Evolutionary conservation across 1,140 invertebrate species (phyloP).

Genomic region (Elysia chlorotica): DNA sequence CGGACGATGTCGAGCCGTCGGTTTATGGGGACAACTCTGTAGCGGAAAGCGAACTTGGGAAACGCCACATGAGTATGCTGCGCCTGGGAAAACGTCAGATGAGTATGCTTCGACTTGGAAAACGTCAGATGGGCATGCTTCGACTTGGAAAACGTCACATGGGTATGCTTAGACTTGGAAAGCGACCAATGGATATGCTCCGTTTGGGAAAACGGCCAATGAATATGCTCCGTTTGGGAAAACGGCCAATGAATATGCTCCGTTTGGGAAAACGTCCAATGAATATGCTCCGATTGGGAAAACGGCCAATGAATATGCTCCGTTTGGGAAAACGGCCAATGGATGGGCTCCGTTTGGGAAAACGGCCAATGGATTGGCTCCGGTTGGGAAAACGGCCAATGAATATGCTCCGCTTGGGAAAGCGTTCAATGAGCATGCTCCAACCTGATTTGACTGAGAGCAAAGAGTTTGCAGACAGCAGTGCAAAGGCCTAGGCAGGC

Average conservation of each 20-base stretch:
- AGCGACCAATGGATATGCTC: constrained; percentile 37
- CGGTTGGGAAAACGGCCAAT: constrained; percentile 31
- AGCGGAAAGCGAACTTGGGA: background rate
- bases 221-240: constrained; percentile 38
- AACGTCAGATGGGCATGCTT: constrained; percentile 31
- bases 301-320: constrained; percentile 30
- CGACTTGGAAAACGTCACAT: constrained; percentile 32
- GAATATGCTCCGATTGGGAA: constrained; percentile 35
- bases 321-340: constrained; percentile 32
- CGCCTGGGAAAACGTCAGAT: constrained; percentile 33
- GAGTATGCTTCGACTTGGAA: constrained; percentile 35
- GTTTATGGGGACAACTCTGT: constrained; percentile 28
- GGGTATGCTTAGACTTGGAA: constrained; percentile 33
- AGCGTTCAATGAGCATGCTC: too few species aligned
- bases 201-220: constrained; percentile 33
- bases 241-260: constrained; percentile 36
- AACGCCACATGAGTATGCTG: constrained; percentile 31
- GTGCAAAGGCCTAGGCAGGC: too few species aligned
- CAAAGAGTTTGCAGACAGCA: too few species aligned
- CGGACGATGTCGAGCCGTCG: too few species aligned
- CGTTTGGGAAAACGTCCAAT: constrained; percentile 40
- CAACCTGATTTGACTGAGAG: too few species aligned
- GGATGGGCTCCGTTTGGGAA: constrained; percentile 32
- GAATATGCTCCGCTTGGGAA: constrained; percentile 32
- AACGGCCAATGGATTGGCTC: constrained; percentile 32